Evolutionary conservation across 2,888 invertebrate species (phyloP), one percentile per base, ranked within the genome.

Genomic region (Hypena proboscidalis): DNA sequence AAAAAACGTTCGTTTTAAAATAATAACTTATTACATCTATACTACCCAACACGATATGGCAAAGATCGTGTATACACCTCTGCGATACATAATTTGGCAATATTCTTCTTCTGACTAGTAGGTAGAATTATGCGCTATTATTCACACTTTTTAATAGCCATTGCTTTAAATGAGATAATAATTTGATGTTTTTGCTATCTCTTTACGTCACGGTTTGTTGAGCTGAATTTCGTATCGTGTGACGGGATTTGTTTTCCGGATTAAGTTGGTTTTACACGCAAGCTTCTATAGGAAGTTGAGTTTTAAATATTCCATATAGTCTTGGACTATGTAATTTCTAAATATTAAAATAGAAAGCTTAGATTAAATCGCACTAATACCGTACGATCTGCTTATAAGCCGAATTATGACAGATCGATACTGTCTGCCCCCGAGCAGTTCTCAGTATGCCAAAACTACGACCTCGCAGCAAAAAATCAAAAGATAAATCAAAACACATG

Each of bases 401-500:
- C 23, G 15, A 33, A 27, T 40, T 21, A 40, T 25, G 19, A 35
- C 20, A 23, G 29, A 34, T 14, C 17, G 34, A 34, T 23, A 34
- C 17, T 1, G 22, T 26, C 39, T 34, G 5, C 8, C 29, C 17
- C 14, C 10, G 14, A 21, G 33, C 33, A 26, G 13, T 27, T 33
- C 11, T 33, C 27, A 21, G 23, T 27, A 10, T 20, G 42, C 26
- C 32, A 44, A 37, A 44, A 37, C 27, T 14, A 43, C 25, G 15
- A 36, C 19, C 19, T 29, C 23, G 13, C 21, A 15, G 15, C 32
- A 30, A 26, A 39, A 23, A 31, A 38, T 31, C 30, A 38, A 44
- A 40, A 37, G 20, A 41, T 20, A 19, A 37, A 61, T 53, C 45
- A 41, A 62, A 63, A 52, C 37, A 44, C 27, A 53, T 45, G 48